Conservation (phyloP, 2,113 vertebrate species). For the Carassius carassius region DNA sequence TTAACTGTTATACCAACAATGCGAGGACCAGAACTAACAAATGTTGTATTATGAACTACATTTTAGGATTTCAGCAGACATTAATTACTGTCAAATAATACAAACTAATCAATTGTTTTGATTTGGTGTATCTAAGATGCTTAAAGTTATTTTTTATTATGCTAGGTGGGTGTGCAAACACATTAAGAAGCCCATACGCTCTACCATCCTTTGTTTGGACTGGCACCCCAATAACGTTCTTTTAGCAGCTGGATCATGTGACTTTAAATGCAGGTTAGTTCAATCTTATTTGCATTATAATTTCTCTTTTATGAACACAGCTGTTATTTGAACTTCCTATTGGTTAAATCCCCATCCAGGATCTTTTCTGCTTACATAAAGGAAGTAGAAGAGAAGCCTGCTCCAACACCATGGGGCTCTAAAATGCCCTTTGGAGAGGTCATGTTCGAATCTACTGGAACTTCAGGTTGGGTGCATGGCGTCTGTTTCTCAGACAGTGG, state of each 20-base stretch:
- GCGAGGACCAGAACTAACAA: too few relatives aligned
- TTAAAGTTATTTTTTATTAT: neutral
- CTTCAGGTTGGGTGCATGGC: slow-evolving; percentile 92
- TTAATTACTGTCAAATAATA: neutral
- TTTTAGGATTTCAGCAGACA: neutral
- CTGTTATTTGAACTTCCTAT: neutral
- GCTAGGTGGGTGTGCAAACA: slow-evolving; percentile 98
- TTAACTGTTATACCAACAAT: too few relatives aligned
- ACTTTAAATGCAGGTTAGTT: slow-evolving; percentile 94
- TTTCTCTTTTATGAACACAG: neutral
- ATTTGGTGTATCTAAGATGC: neutral
- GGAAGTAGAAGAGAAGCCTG: slow-evolving; percentile 94
- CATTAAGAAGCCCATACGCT: slow-evolving; percentile 98
- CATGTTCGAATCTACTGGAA: slow-evolving; percentile 89
- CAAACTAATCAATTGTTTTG: neutral
- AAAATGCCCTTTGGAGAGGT: slow-evolving; percentile 98
- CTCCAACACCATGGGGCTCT: slow-evolving; percentile 92
- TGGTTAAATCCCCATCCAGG: slow-evolving; percentile 65
- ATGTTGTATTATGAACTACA: neutral
- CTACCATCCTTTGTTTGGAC: slow-evolving; percentile 92
- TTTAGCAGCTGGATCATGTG: slow-evolving; percentile 91
- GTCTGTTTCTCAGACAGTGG: slow-evolving; percentile 92
- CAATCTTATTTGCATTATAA: neutral
- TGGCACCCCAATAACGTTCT: slow-evolving; percentile 97
- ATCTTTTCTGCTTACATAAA: slow-evolving; percentile 98